A percentile compares a stretch with the other conserved stretches of the same genome.
Conservation (phyloP, 2,113 vertebrate genomes). For the Pyrgilauda ruficollis region DNA sequence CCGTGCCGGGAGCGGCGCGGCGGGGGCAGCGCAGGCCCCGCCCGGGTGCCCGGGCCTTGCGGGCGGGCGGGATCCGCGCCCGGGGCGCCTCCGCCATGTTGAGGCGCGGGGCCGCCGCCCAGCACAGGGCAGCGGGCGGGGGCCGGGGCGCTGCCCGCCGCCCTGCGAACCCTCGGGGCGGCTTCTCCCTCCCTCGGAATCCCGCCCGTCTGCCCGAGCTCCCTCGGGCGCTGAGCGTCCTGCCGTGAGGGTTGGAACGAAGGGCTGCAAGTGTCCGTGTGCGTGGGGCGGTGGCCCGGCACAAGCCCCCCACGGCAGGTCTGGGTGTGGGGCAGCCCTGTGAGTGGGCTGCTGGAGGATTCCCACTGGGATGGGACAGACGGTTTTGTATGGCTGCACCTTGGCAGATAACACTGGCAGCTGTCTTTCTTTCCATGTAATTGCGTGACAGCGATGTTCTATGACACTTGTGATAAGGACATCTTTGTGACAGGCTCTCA, state of each 20-base stretch:
- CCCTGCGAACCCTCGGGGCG: fast-evolving
- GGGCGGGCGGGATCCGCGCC: background rate
- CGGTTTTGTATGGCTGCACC: fast-evolving
- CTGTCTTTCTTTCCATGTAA: too few relatives aligned
- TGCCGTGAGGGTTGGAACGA: fast-evolving
- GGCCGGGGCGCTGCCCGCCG: fast-evolving
- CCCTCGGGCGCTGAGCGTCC: fast-evolving
- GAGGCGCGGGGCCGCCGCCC: background rate
- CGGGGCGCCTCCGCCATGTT: background rate
- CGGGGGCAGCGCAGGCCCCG: background rate
- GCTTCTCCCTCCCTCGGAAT: fast-evolving
- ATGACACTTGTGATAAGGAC: background rate
- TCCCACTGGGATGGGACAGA: fast-evolving
- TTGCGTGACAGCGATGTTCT: background rate
- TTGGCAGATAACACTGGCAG: fast-evolving
- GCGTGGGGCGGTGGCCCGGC: background rate
- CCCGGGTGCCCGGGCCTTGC: background rate
- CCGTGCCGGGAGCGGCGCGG: background rate
- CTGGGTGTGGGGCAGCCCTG: background rate
- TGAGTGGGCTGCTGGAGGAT: fast-evolving
- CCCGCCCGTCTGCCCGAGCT: too few relatives aligned
- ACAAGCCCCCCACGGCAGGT: fast-evolving
- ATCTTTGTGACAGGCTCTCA: background rate
- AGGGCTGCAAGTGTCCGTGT: fast-evolving
- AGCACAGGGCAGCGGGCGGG: fast-evolving